Evolutionary conservation across 2,797 vertebrate genomes (phyloP).

Genomic region (Limnodromus scolopaceus): DNA sequence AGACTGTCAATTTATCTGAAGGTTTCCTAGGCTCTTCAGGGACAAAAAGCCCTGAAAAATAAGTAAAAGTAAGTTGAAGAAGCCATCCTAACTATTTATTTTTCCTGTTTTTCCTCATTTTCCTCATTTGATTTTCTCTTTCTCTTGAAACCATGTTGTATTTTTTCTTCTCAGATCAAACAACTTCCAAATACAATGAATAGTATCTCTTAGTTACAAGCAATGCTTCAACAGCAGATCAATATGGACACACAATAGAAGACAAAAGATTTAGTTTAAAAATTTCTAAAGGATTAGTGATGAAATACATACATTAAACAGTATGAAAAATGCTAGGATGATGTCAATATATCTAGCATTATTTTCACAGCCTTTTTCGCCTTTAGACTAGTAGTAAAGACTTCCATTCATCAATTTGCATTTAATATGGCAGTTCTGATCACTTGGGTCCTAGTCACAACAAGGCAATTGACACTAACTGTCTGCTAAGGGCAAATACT

Average conservation of each 20-base stretch:
- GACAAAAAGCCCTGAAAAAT: not conserved
- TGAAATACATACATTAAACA: not conserved
- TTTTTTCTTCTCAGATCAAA: slow-evolving; percentile 30
- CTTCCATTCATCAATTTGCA: slow-evolving; percentile 19
- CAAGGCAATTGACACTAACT: not conserved
- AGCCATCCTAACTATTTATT: not conserved
- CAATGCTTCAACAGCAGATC: not conserved
- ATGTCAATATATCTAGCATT: not conserved
- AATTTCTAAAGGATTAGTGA: not conserved
- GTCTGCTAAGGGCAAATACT: not conserved
- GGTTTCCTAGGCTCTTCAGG: not conserved
- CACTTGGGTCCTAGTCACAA: not conserved
- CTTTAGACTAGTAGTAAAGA: not conserved
- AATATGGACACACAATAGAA: not conserved
- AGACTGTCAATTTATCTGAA: not conserved
- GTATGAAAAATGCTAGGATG: not conserved
- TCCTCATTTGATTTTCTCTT: not conserved
- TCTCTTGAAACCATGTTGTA: not conserved
- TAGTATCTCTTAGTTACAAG: not conserved
- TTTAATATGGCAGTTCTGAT: not conserved
- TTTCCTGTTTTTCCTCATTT: not conserved
- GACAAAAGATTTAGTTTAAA: not conserved
- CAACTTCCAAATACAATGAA: slow-evolving; percentile 6
- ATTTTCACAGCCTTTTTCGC: not conserved
- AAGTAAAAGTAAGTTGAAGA: not conserved